Base-by-base conservation (phyloP, 1,140 invertebrate genomes). In the Amyelois transitella region DNA sequence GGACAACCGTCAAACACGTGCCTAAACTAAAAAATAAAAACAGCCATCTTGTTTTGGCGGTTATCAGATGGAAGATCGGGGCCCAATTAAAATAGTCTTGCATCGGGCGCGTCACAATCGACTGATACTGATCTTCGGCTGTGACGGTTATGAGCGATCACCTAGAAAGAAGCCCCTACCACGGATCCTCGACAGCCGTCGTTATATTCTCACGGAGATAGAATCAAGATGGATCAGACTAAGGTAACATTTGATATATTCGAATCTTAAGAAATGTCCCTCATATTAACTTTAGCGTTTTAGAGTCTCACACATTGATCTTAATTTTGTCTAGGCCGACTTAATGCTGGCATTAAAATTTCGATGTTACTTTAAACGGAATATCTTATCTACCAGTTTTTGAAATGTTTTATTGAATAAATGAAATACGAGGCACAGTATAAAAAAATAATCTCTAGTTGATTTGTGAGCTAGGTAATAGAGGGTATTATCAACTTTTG, bases 81-180 rank as follows among this genome's bases (percentile, higher is more conserved):
- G 66, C 60, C 84, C 84, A 87, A 87, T 87, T 87, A 87, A 87
- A 87, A 87, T 87, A 83, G 82, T 84, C 78, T 81, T 86, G 82
- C 81, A 83, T 83, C 78, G 77, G 69, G 62, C 72, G 75, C 79
- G 82, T 82, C 78, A 87, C 77, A 79, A 85, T 87, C 84, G 76
- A 19, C 45, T 51, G 81, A 87, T 87, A 84, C 22, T 19, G 62
- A 87, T 85, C 84, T 75, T 69, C 64, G 70, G 61, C 64, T 74
- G 69, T 81, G 75, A 77, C 75, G 72, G 63, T 52, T 54, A 66
- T 82, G 81, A 85, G 69, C 77, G 83, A 86, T 86, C 83, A 79
- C 81, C 74, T 79, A 76, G 64, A 21, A 48, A 19, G 63, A 55
- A 56, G 68, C 45, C 38, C 18, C 54, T 62, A 69, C 60, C 52